These are phyloP conservation scores for Carassius auratus DNA, from an alignment of 2,113 vertebrate species.

Conservation along the genomic window DNA sequence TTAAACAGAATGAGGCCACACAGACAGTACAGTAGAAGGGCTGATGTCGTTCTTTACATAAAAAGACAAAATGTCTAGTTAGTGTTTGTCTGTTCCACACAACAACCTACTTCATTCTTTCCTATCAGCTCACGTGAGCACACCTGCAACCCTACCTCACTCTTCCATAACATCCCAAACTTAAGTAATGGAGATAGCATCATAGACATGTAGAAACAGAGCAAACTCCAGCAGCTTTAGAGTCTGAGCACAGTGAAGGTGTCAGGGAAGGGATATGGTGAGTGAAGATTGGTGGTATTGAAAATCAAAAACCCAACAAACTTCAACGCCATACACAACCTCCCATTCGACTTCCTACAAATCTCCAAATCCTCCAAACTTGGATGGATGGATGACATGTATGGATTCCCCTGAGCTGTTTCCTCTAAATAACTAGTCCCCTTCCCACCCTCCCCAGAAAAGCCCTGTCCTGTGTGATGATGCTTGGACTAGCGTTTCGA, in stretches of 20 bases:
- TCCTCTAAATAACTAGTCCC: constrained; percentile 57
- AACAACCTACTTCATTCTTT: constrained; percentile 43
- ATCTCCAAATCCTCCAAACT: constrained; percentile 53
- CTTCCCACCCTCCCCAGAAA: constrained; percentile 52
- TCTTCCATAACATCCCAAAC: constrained; percentile 18
- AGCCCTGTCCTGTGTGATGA: constrained; percentile 43
- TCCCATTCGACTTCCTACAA: constrained; percentile 50
- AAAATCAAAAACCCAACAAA: constrained; percentile 62
- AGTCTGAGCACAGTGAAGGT: constrained; percentile 65
- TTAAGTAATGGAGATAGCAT: constrained; percentile 52
- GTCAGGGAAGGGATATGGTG: constrained; percentile 60
- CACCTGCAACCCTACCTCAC: background rate
- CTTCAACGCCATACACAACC: constrained; percentile 59
- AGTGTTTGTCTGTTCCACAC: constrained; percentile 57
- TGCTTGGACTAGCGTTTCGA: constrained; percentile 67
- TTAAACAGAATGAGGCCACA: constrained; percentile 34
- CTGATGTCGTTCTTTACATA: constrained; percentile 48
- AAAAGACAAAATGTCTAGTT: constrained; percentile 51
- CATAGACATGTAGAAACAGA: constrained; percentile 53
- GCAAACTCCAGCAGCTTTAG: constrained; percentile 70
- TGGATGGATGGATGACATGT: constrained; percentile 59
- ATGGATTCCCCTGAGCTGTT: constrained; percentile 67
- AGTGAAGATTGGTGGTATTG: constrained; percentile 28
- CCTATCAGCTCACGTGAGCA: background rate
- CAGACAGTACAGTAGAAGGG: constrained; percentile 25